phyloP scores from a whole-genome alignment of 1,140 invertebrate genomes.

The Drosophila saltans region DNA sequence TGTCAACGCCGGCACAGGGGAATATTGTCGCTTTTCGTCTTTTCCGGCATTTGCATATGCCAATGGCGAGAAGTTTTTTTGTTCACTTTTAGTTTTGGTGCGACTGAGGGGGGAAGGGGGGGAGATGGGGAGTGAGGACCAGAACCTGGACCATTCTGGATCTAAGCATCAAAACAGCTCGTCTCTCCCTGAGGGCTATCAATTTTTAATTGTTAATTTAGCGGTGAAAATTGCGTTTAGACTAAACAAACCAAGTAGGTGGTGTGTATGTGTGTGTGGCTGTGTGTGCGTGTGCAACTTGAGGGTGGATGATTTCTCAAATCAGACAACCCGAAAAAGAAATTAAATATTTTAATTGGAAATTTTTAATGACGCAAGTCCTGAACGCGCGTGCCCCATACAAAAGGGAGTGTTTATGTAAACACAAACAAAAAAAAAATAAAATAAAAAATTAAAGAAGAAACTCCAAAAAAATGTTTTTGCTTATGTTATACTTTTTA shows the following conservation, averaged over 20 bases:
- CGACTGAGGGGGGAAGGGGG: background rate
- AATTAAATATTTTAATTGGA: slow-evolving; percentile 82
- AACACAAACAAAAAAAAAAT: slow-evolving; percentile 48
- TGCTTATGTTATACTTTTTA: slow-evolving; percentile 64
- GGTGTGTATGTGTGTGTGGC: slow-evolving; percentile 1
- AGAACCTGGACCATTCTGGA: no score
- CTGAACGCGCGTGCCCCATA: slow-evolving; percentile 42
- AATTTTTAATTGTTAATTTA: slow-evolving; percentile 82
- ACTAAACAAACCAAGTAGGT: slow-evolving; percentile 34
- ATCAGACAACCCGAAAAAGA: slow-evolving; percentile 74
- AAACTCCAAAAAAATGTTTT: slow-evolving; percentile 39
- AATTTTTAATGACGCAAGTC: slow-evolving; percentile 68
- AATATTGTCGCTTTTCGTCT: slow-evolving; percentile 23
- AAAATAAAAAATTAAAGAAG: slow-evolving; percentile 44
- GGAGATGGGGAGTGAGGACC: no score
- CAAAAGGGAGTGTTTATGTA: slow-evolving; percentile 47
- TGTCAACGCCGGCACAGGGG: slow-evolving; percentile 21
- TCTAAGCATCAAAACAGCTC: slow-evolving; percentile 35
- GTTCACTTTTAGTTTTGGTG: background rate
- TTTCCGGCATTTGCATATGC: slow-evolving; percentile 45
- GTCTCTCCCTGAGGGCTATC: slow-evolving; percentile 61
- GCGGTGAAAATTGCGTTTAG: slow-evolving; percentile 72
- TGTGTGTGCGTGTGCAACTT: slow-evolving; percentile 9
- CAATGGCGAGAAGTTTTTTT: slow-evolving; percentile 7
- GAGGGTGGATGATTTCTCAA: slow-evolving; percentile 25